Evolutionary conservation across 2,888 invertebrate genomes (phyloP), one percentile per base, ranked within the genome.

Genomic region (Aporophyla nigra): DNA sequence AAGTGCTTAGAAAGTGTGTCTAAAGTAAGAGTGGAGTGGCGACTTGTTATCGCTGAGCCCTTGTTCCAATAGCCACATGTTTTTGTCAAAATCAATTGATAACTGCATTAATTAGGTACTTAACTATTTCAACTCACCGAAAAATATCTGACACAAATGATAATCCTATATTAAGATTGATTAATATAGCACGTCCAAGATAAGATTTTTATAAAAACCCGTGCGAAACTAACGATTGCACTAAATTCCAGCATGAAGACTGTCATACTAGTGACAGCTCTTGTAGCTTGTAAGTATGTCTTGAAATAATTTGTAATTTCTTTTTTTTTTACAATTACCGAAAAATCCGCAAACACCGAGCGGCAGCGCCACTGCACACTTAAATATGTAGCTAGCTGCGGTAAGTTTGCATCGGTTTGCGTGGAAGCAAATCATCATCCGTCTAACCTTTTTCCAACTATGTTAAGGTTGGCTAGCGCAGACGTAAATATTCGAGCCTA

Each of bases 251-350:
- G 33, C 71, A 93, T 93, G 93, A 91, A 92, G 84, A 75, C 90
- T 51, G 65, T 91, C 33, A 79, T 91, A 73, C 80, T 90, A 46
- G 76, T 93, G 33, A 86, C 88, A 54, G 88, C 88, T n/a, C 76
- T 88, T 43, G 70, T 89, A 69, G 88, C 90, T 54, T 77, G 93
- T 93, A 71, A 88, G 91, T 92, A 89, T 33, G 16, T 58, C 27
- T 16, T 9, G 10, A 46, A 46, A 1, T 46, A 46, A 46, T 67
- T n/a, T 12, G n/a, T 16, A 16, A 6, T 1, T 9, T 7, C 21
- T 1, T n/a, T 67, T 54, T 5, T 16, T 19, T 66, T 5, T 33
- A 10, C 19, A 19, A 58, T 33, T 58, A 58, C 16, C 4, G 9
- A 9, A 59, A 33, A 27, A 4, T 59, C 19, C 10, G 33, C 33